Evolutionary conservation across 2,113 vertebrate genomes (phyloP), one percentile per base, ranked within the genome.

Genomic region (Myotis yumanensis): DNA sequence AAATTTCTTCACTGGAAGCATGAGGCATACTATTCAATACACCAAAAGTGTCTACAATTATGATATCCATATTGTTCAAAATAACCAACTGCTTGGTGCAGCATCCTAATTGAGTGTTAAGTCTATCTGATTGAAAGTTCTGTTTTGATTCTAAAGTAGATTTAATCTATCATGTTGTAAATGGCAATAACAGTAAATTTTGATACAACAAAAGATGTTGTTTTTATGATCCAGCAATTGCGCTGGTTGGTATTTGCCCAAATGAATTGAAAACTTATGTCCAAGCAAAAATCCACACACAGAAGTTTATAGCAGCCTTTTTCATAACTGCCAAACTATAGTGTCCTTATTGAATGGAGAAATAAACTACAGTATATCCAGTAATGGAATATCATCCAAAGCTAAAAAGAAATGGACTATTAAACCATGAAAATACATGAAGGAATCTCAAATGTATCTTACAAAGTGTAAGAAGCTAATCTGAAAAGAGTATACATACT

Each of bases 141-240:
- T 83, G 7, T 64, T 91, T 18, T 5, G 25, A 69, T 64, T 90
- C 52, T 66, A 75, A 46, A 69, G n/a, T 85, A 17, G 32, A 88
- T 64, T 76, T 92, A 84, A 79, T 84, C 28, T 75, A 25, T 68
- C 43, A 79, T 48, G 86, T 64, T 68, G 23, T 64, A 91, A 94
- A 89, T 79, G 73, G 30, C 37, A 25, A 37, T 85, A 20, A 51
- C 43, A 72, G 18, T 77, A 40, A 89, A 43, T 72, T 89, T 76
- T 93, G 46, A 89, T 66, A 76, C 40, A 72, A 80, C 4, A 64
- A 77, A 88, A 87, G 77, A 73, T 54, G 23, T 17, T 87, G 11
- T n/a, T 95, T 92, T 90, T 75, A 37, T 35, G 32, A 88, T 43
- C 14, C 48, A 94, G 25, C 28, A 84, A 81, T 25, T 68, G 14